phyloP scores from a whole-genome alignment of 2,888 invertebrate species.

The Argyresthia albistria region DNA sequence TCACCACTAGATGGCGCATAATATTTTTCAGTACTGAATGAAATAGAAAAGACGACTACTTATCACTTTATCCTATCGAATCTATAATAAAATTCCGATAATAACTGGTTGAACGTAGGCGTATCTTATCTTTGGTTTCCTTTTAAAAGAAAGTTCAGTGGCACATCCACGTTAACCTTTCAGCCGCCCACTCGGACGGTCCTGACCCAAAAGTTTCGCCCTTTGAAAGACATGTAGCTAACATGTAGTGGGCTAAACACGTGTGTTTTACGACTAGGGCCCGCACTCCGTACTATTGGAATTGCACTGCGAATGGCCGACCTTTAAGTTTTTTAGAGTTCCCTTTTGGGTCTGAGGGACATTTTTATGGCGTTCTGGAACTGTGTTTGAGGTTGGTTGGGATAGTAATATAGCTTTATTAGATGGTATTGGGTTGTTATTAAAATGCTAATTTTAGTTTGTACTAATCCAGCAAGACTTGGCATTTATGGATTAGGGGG shows the following conservation, averaged over 20 bases:
- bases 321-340: constrained; percentile 30
- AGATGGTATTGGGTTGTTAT: neutral
- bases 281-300: constrained; percentile 40
- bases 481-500: too few relatives aligned
- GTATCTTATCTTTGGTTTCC: too few relatives aligned
- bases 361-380: too few relatives aligned
- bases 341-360: too few relatives aligned
- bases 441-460: too few relatives aligned
- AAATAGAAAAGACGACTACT: too few relatives aligned
- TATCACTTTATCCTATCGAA: too few relatives aligned
- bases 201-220: constrained; percentile 58
- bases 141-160: neutral
- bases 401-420: too few relatives aligned
- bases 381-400: too few relatives aligned
- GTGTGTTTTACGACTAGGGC: constrained; percentile 59
- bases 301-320: constrained; percentile 46
- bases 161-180: constrained; percentile 26
- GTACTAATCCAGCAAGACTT: too few relatives aligned
- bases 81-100: too few relatives aligned
- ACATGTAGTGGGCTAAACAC: constrained; percentile 58
- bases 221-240: constrained; percentile 39
- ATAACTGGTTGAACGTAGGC: too few relatives aligned
- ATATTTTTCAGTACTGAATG: neutral
- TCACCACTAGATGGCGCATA: constrained; percentile 22
- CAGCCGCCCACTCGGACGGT: constrained; percentile 41